Base-by-base conservation (phyloP, 2,888 invertebrate species). In the Orthonevra nobilis region DNA sequence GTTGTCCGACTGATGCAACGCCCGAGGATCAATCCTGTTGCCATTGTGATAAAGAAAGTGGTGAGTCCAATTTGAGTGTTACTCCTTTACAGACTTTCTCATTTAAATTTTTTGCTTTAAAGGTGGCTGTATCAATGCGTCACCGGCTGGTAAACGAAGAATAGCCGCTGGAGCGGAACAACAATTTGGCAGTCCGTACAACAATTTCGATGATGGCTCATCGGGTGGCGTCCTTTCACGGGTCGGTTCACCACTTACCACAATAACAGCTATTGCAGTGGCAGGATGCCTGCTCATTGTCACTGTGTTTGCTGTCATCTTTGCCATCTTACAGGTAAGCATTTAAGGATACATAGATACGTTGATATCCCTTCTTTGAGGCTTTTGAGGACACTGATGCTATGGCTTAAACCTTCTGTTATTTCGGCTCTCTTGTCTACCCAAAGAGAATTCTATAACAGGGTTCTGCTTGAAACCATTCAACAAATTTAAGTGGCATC, bases 71-170 rank as follows among this genome's bases (percentile, higher is more conserved):
- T 26, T 38, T 17, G 4, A 36, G 30, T 32, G 3, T n/a, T n/a
- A 26, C 52, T 23, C 12, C 10, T 60, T 19, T 34, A 66, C n/a
- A 23, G 23, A 4, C 5, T 3, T 23, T 42, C 34, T 44, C 30
- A 1, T n/a, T 28, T 30, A n/a, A n/a, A n/a, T n/a, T n/a, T n/a
- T n/a, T n/a, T n/a, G n/a, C n/a, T n/a, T n/a, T n/a, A n/a, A n/a
- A 94, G 94, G 94, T 81, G 93, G 93, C 83, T 94, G 94, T 86
- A 92, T 92, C 85, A 93, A 93, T 86, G 91, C 92, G 7, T 93
- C 93, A 1, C 93, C 93, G 60, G 93, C 93, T 56, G 94, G 94
- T 17, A 94, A 94, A 86, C 90, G 94, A 2, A 91, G 94, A 73
- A 94, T 93, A 81, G 92, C 93, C 1, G 91, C 91, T 84, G 90